A percentile compares a stretch with the other conserved stretches of the same genome.
phyloP scores from a whole-genome alignment of 2,888 invertebrate species.

The Pyrochroa serraticornis region DNA sequence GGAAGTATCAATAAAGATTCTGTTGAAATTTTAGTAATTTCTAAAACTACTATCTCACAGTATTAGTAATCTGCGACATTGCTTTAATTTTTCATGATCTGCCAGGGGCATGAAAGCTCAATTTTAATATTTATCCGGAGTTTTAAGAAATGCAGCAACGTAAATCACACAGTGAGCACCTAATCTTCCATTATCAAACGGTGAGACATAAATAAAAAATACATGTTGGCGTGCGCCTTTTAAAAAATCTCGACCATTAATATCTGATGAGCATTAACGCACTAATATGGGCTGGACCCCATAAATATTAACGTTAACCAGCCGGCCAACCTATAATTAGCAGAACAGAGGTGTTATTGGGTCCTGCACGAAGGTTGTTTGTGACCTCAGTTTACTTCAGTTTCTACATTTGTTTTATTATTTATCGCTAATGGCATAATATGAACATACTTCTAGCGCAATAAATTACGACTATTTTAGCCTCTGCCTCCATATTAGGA shows the following conservation, averaged over 20 bases:
- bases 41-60: no score
- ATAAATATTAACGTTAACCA: slow-evolving; percentile 50
- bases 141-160: no score
- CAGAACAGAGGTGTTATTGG: slow-evolving; percentile 44
- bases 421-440: slow-evolving; percentile 22
- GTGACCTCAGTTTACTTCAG: slow-evolving; percentile 28
- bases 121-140: no score
- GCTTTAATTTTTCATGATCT: no score
- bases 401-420: slow-evolving; percentile 28
- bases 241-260: slow-evolving; percentile 42
- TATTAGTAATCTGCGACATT: no score
- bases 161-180: no score
- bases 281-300: slow-evolving; percentile 49
- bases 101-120: no score
- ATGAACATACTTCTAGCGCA: slow-evolving; percentile 10
- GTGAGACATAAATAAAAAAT: slow-evolving; percentile 23
- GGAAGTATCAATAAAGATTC: no score
- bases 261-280: slow-evolving; percentile 49
- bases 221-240: slow-evolving; percentile 8
- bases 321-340: slow-evolving; percentile 47
- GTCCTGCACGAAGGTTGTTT: slow-evolving; percentile 45
- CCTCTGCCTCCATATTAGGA: slow-evolving; percentile 14
- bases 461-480: slow-evolving; percentile 15
- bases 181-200: slow-evolving; percentile 16
- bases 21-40: no score